Percentiles rank a stretch among this genome's conserved stretches.
These are phyloP conservation scores for Pheosia gnoma DNA, from an alignment of 2,888 invertebrate genomes.

Conservation along the genomic window DNA sequence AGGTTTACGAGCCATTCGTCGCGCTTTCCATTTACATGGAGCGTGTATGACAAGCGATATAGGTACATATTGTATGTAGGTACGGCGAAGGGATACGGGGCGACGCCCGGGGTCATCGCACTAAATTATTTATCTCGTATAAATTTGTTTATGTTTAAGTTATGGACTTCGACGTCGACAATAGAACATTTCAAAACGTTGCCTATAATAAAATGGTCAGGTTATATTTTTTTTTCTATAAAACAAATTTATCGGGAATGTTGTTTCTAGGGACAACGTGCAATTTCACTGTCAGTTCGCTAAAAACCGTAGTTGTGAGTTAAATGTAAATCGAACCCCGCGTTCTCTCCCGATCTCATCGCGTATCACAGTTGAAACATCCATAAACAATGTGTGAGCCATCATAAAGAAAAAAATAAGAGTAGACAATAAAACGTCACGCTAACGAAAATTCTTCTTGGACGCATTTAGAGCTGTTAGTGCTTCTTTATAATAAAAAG, in stretches of 20 bases:
- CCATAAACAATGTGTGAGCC: slow-evolving; percentile 56
- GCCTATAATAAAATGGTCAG: background rate
- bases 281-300: background rate
- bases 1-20: slow-evolving; percentile 77
- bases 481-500: slow-evolving; percentile 72
- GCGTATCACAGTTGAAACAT: slow-evolving; percentile 33
- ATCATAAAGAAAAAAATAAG: slow-evolving; percentile 54
- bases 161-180: slow-evolving; percentile 42
- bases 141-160: slow-evolving; percentile 48
- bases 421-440: slow-evolving; percentile 59
- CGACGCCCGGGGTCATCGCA: slow-evolving; percentile 48
- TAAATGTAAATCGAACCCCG: slow-evolving; percentile 22
- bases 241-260: background rate
- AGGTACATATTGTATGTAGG: slow-evolving; percentile 26
- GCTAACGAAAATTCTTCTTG: slow-evolving; percentile 53
- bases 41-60: slow-evolving; percentile 61
- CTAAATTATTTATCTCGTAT: slow-evolving; percentile 50
- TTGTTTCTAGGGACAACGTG: background rate
- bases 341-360: slow-evolving; percentile 29
- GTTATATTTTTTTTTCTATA: background rate
- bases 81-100: slow-evolving; percentile 49
- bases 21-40: slow-evolving; percentile 78
- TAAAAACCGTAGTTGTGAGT: background rate
- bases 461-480: slow-evolving; percentile 68
- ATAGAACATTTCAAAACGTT: slow-evolving; percentile 13